Evolutionary conservation across 1,140 invertebrate species (phyloP).

Genomic region (Pseudomyrmex pallidus): DNA sequence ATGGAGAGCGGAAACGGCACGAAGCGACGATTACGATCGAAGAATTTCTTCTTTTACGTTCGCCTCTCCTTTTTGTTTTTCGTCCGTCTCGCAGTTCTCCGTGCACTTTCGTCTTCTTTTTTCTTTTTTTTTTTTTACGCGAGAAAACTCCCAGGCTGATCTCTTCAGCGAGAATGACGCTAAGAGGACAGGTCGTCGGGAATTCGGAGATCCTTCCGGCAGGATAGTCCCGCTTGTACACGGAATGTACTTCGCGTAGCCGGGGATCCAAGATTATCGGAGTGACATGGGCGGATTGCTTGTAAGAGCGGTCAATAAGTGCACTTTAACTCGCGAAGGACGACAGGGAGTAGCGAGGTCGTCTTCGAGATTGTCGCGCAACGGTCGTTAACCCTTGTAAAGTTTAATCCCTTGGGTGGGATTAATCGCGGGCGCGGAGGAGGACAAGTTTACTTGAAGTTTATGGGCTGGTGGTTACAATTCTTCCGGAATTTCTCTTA

Average conservation of each 20-base stretch:
- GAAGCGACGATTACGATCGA: constrained; percentile 55
- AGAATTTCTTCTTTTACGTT: constrained; percentile 46
- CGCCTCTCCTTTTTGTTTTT: background rate
- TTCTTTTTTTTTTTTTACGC: background rate
- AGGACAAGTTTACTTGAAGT: constrained; percentile 30
- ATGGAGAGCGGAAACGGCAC: constrained; percentile 22
- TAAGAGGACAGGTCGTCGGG: constrained; percentile 60
- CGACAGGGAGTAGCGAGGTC: constrained; percentile 7
- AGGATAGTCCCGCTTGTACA: constrained; percentile 40
- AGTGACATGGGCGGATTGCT: constrained; percentile 53
- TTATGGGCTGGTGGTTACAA: constrained; percentile 4
- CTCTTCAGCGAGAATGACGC: constrained; percentile 49
- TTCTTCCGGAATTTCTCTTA: constrained; percentile 39
- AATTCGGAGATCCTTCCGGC: constrained; percentile 50
- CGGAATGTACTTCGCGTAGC: constrained; percentile 43
- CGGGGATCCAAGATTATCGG: constrained; percentile 31
- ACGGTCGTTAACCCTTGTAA: constrained; percentile 48
- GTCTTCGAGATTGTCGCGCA: constrained; percentile 15
- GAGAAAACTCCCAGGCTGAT: constrained; percentile 43
- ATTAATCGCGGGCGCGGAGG: constrained; percentile 27
- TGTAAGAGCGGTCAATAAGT: constrained; percentile 60
- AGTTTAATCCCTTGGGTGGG: constrained; percentile 49
- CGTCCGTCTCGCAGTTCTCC: background rate
- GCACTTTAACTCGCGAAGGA: constrained; percentile 52
- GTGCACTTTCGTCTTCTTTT: background rate